Evolutionary conservation across 2,797 vertebrate genomes (phyloP).

Genomic region (Erethizon dorsatum): DNA sequence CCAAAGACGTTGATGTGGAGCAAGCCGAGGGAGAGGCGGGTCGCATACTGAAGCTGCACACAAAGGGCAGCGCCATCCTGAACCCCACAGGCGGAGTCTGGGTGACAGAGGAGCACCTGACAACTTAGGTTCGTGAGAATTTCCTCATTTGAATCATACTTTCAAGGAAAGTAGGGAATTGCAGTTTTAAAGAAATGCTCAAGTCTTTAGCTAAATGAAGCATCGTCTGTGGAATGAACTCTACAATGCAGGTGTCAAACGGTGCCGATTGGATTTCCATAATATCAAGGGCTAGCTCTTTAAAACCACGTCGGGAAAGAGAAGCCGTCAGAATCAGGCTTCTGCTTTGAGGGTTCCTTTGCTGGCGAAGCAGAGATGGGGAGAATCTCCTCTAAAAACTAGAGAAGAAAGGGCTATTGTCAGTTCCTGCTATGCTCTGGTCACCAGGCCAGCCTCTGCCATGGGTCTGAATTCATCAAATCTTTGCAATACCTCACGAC

Average conservation of each 20-base stretch:
- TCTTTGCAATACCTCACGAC: neutral
- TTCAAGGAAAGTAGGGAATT: constrained; percentile 18
- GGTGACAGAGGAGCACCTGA: neutral
- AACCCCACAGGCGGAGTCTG: neutral
- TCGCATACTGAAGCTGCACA: neutral
- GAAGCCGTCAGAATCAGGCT: constrained; percentile 4
- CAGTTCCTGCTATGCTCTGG: neutral
- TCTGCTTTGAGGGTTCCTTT: constrained; percentile 43
- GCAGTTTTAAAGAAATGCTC: constrained; percentile 44
- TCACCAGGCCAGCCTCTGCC: neutral
- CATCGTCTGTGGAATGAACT: constrained; percentile 59
- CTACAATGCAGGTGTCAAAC: constrained; percentile 55
- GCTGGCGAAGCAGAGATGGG: neutral
- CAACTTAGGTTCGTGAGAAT: neutral
- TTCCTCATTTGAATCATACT: constrained; percentile 46
- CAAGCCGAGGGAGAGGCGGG: neutral
- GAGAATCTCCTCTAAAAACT: neutral
- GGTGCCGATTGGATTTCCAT: constrained; percentile 64
- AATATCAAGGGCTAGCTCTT: constrained; percentile 36
- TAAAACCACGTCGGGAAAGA: constrained; percentile 35
- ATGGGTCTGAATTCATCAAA: neutral
- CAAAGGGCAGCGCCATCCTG: neutral
- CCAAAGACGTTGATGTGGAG: constrained; percentile 57
- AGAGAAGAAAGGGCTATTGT: neutral
- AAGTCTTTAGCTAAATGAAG: constrained; percentile 49